A percentile compares a stretch with the other conserved stretches of the same genome.
These are phyloP conservation scores for Austrofundulus limnaeus DNA, from an alignment of 2,113 vertebrate genomes.

Conservation along the genomic window DNA sequence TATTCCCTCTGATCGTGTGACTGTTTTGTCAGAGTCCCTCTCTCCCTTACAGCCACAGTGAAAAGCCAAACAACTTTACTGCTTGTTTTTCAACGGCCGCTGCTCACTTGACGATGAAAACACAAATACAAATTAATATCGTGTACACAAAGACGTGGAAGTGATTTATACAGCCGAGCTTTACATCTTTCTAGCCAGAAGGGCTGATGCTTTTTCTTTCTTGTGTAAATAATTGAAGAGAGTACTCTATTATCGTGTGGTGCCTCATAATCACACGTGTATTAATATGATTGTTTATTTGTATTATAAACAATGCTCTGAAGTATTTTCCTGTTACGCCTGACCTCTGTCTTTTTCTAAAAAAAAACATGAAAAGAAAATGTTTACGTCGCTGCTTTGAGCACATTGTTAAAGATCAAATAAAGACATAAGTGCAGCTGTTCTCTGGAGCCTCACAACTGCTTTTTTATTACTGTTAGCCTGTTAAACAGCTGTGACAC, in stretches of 20 bases:
- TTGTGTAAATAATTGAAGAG: constrained; percentile 64
- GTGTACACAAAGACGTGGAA: constrained; percentile 15
- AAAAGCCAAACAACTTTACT: constrained; percentile 35
- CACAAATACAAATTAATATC: constrained; percentile 5
- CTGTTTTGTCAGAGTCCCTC: constrained; percentile 12
- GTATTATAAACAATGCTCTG: constrained; percentile 51
- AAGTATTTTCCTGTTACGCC: constrained; percentile 38
- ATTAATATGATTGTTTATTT: constrained; percentile 54
- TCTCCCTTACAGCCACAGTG: constrained; percentile 17
- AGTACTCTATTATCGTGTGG: constrained; percentile 53
- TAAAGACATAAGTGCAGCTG: constrained; percentile 57
- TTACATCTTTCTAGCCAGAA: constrained; percentile 36
- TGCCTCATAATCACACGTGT: constrained; percentile 50
- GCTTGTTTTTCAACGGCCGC: constrained; percentile 24
- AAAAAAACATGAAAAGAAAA: constrained; percentile 50
- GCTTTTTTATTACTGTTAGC: constrained; percentile 14
- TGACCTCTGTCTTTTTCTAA: constrained; percentile 57
- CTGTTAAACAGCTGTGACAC: not conserved
- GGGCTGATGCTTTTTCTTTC: constrained; percentile 40
- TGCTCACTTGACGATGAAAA: constrained; percentile 11
- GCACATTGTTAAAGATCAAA: constrained; percentile 69
- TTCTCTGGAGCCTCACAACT: constrained; percentile 12
- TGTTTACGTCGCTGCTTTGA: constrained; percentile 67
- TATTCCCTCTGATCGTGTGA: no score
- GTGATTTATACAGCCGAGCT: constrained; percentile 19